phyloP scores from a whole-genome alignment of 2,888 invertebrate genomes.

The Coremacera marginata region DNA sequence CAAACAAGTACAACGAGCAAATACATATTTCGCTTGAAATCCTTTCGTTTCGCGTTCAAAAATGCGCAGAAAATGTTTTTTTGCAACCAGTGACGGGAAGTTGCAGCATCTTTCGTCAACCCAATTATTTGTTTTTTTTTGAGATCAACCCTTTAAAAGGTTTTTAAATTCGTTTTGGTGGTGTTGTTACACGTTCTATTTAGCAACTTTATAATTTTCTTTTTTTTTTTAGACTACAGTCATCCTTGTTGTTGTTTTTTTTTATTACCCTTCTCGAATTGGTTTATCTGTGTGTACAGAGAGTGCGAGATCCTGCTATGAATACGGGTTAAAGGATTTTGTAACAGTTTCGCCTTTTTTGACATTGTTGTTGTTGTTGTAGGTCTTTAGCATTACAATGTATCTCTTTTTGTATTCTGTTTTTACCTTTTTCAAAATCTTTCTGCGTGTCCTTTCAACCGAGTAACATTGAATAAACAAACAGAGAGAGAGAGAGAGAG shows the following conservation, averaged over 20 bases:
- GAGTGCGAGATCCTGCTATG: slow-evolving; percentile 47
- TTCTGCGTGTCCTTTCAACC: slow-evolving; percentile 63
- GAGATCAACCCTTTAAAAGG: background rate
- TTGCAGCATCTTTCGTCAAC: slow-evolving; percentile 3
- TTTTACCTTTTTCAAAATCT: slow-evolving; percentile 36
- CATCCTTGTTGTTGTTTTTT: slow-evolving; percentile 42
- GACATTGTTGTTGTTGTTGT: slow-evolving; percentile 11
- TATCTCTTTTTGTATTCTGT: slow-evolving; percentile 43
- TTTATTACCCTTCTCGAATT: slow-evolving; percentile 68
- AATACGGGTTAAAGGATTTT: slow-evolving; percentile 54
- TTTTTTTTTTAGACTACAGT: background rate
- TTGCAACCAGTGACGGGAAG: background rate
- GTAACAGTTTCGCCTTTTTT: slow-evolving; percentile 49
- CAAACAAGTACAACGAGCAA: background rate
- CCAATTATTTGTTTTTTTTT: background rate
- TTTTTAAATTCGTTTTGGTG: slow-evolving; percentile 62
- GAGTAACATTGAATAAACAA: slow-evolving; percentile 68
- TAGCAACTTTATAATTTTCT: slow-evolving; percentile 11
- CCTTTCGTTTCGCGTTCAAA: background rate
- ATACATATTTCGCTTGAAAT: background rate
- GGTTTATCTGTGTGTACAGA: slow-evolving; percentile 61
- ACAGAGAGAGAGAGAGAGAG: slow-evolving; percentile 58
- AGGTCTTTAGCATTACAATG: slow-evolving; percentile 36
- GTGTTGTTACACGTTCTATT: slow-evolving; percentile 56
- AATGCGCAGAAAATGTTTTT: background rate